Evolutionary conservation across 2,888 invertebrate species (phyloP).

Genomic region (Amaurobius ferox): DNA sequence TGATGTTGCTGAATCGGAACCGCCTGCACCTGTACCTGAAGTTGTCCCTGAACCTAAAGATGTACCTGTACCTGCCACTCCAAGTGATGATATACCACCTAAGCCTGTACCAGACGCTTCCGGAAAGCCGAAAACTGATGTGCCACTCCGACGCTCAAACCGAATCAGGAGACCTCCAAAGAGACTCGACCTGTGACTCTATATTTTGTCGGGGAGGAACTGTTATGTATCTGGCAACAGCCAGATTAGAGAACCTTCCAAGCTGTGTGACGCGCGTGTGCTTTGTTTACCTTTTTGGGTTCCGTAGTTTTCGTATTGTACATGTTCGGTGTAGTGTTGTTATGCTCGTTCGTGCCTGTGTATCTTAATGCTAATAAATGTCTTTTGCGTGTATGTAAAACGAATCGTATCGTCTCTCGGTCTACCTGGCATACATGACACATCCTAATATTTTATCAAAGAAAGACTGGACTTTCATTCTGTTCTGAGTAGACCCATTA

Average conservation of each 20-base stretch:
- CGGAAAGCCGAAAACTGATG: conserved; percentile 11
- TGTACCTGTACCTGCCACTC: conserved; percentile 27
- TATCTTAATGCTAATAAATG: conserved; percentile 41
- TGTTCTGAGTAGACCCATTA: no score
- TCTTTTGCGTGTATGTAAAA: conserved; percentile 35
- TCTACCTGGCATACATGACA: conserved; percentile 45
- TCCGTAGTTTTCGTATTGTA: no score
- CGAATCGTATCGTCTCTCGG: conserved; percentile 44
- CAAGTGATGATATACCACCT: conserved; percentile 5
- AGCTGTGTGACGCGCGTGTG: no score
- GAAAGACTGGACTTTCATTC: no score
- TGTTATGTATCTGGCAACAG: conserved; percentile 49
- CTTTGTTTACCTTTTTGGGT: no score
- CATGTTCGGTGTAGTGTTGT: no score
- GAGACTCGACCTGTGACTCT: conserved; percentile 48
- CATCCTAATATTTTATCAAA: no score
- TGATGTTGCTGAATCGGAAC: conserved; percentile 47
- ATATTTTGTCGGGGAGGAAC: conserved; percentile 51
- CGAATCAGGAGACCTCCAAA: conserved; percentile 41
- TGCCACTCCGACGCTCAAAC: conserved; percentile 16
- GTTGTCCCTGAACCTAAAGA: conserved; percentile 15
- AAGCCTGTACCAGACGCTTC: conserved; percentile 14
- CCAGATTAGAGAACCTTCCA: conserved; percentile 34
- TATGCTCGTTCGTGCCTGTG: conserved; percentile 41
- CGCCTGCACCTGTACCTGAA: conserved; percentile 36